These are phyloP conservation scores for Zaprionus nigranus DNA, from an alignment of 1,140 invertebrate species.

Conservation along the genomic window DNA sequence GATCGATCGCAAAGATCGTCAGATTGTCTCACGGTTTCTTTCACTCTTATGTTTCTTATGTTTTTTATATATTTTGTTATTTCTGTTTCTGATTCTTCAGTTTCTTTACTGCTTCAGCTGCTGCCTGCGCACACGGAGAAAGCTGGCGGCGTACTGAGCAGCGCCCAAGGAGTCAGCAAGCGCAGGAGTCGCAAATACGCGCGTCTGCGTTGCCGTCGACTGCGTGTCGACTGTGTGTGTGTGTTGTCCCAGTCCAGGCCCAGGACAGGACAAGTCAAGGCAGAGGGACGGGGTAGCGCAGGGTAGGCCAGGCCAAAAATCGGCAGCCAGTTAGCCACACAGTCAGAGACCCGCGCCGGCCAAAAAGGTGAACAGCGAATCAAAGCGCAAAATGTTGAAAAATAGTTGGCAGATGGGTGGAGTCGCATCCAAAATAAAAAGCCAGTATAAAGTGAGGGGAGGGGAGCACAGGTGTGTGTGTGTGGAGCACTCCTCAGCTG, in stretches of 20 bases:
- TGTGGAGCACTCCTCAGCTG: constrained; percentile 15
- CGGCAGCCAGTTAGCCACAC: constrained; percentile 24
- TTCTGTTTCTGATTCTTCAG: constrained; percentile 24
- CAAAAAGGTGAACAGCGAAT: constrained; percentile 54
- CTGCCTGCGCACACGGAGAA: constrained; percentile 75
- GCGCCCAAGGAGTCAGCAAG: constrained; percentile 56
- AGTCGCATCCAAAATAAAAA: constrained; percentile 24
- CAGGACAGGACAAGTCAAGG: too few species aligned
- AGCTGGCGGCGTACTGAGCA: constrained; percentile 78
- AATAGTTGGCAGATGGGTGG: constrained; percentile 53
- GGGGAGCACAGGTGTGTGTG: background rate
- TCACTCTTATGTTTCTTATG: constrained; percentile 35
- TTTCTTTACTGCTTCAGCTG: constrained; percentile 40
- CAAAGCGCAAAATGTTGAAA: constrained; percentile 59
- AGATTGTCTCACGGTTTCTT: constrained; percentile 27
- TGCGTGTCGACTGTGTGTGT: background rate
- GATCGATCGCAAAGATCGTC: constrained; percentile 6
- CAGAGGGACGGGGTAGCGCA: too few species aligned
- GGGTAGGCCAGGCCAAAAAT: constrained; percentile 16
- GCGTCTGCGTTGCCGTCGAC: background rate
- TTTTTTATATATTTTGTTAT: constrained; percentile 17
- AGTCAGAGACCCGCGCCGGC: background rate
- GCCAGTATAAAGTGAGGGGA: background rate
- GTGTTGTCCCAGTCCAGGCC: constrained; percentile 2
- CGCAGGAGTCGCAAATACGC: constrained; percentile 48